These are phyloP conservation scores for Dryobotodes eremita DNA, from an alignment of 2,888 invertebrate species.

Conservation along the genomic window DNA sequence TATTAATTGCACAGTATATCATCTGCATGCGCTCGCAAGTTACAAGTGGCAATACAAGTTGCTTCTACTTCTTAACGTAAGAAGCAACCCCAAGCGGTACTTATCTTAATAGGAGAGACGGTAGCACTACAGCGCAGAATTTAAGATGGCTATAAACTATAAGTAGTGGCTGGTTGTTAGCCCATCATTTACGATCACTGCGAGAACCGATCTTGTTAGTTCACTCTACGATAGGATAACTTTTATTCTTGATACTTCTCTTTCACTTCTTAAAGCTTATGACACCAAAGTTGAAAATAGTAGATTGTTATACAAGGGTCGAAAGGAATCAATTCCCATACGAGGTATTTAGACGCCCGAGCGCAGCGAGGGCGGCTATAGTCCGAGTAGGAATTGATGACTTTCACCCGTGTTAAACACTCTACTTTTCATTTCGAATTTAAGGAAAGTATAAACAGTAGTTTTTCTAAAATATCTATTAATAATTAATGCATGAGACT, in stretches of 20 bases:
- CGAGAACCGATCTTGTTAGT: constrained; percentile 30
- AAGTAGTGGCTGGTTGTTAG: constrained; percentile 37
- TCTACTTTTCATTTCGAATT: too few relatives aligned
- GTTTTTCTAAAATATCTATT: too few relatives aligned
- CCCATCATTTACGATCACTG: constrained; percentile 33
- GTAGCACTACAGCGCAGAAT: constrained; percentile 19
- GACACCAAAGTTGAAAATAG: not conserved
- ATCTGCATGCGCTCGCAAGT: constrained; percentile 29
- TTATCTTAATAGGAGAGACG: constrained; percentile 44
- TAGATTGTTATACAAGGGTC: too few relatives aligned
- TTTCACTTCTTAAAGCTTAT: constrained; percentile 15
- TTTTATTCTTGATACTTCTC: constrained; percentile 19
- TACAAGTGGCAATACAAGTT: constrained; percentile 30
- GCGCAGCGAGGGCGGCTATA: too few relatives aligned
- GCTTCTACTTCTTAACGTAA: constrained; percentile 20
- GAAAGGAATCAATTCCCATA: too few relatives aligned
- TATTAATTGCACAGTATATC: constrained; percentile 21
- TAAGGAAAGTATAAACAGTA: too few relatives aligned
- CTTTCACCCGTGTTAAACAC: too few relatives aligned
- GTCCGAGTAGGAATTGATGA: too few relatives aligned
- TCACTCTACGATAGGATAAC: constrained; percentile 21
- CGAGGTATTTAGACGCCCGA: too few relatives aligned
- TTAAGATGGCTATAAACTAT: constrained; percentile 50
- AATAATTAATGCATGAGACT: too few relatives aligned
- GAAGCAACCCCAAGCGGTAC: constrained; percentile 39